phyloP scores from a whole-genome alignment of 2,888 invertebrate genomes.

The Drosophila nr. perissopoda region DNA sequence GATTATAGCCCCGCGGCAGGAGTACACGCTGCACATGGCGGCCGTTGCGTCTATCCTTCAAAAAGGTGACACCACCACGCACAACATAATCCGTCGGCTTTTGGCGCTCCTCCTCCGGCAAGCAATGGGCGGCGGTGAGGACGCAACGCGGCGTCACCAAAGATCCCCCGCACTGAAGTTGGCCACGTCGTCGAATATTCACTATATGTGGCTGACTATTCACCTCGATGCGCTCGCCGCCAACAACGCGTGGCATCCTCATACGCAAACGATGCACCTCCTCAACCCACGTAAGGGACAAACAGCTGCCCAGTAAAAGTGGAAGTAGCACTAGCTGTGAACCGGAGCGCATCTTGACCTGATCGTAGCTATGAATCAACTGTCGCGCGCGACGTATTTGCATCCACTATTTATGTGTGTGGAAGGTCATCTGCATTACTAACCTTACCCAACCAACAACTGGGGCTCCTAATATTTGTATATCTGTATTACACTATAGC shows the following conservation, averaged over 20 bases:
- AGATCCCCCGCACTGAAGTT: constrained; percentile 81
- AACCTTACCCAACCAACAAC: constrained; percentile 53
- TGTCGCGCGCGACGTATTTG: constrained; percentile 21
- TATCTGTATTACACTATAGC: constrained; percentile 22
- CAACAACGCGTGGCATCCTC: constrained; percentile 76
- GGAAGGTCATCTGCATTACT: constrained; percentile 39
- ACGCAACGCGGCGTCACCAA: constrained; percentile 75
- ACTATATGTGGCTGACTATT: constrained; percentile 74
- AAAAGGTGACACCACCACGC: constrained; percentile 71
- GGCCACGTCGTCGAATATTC: constrained; percentile 68
- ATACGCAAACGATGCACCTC: not conserved
- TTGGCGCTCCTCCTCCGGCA: constrained; percentile 35
- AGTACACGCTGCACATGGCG: constrained; percentile 58
- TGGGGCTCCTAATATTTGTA: not conserved
- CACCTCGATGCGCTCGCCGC: constrained; percentile 67
- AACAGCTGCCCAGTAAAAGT: not conserved
- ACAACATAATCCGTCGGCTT: constrained; percentile 61
- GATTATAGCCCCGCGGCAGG: constrained; percentile 57
- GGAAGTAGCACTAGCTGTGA: constrained; percentile 27
- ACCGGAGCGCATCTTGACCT: constrained; percentile 25
- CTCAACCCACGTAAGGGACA: not conserved
- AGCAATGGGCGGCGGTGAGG: constrained; percentile 82
- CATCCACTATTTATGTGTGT: constrained; percentile 45
- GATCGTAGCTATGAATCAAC: constrained; percentile 15
- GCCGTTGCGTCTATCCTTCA: constrained; percentile 64